phyloP scores from a whole-genome alignment of 2,113 vertebrate species.

The Albula goreensis region DNA sequence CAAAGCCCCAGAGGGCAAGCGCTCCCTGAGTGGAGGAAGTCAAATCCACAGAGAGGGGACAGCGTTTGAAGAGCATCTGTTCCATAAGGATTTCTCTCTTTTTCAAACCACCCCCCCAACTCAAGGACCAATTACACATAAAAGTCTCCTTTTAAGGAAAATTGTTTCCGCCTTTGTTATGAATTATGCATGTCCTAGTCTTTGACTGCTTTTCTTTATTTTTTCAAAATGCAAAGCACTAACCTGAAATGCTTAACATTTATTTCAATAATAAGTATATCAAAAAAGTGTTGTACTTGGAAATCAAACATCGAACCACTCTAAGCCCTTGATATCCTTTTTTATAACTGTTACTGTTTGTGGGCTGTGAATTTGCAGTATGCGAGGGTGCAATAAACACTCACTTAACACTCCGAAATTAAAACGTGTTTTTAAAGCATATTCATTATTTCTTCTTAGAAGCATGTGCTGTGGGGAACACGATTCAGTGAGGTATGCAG shows the following conservation, averaged over 20 bases:
- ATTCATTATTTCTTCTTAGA: background rate
- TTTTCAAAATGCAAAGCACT: slow-evolving; percentile 3
- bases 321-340: background rate
- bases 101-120: slow-evolving; percentile 3
- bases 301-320: background rate
- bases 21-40: background rate
- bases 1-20: background rate
- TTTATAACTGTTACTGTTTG: background rate
- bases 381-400: background rate
- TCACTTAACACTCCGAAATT: background rate
- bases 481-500: background rate
- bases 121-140: slow-evolving; percentile 36
- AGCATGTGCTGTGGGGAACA: background rate
- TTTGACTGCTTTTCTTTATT: background rate
- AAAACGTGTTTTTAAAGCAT: background rate
- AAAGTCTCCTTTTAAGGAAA: slow-evolving; percentile 27
- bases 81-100: background rate
- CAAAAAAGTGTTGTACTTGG: background rate
- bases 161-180: background rate
- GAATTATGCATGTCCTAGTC: slow-evolving; percentile 24
- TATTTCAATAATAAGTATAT: slow-evolving; percentile 5
- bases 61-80: slow-evolving; percentile 22
- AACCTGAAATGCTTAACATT: background rate
- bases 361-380: background rate
- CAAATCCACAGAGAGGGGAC: background rate